Base-by-base conservation (phyloP, 2,888 invertebrate species). In the Drosophila sordidapex region DNA sequence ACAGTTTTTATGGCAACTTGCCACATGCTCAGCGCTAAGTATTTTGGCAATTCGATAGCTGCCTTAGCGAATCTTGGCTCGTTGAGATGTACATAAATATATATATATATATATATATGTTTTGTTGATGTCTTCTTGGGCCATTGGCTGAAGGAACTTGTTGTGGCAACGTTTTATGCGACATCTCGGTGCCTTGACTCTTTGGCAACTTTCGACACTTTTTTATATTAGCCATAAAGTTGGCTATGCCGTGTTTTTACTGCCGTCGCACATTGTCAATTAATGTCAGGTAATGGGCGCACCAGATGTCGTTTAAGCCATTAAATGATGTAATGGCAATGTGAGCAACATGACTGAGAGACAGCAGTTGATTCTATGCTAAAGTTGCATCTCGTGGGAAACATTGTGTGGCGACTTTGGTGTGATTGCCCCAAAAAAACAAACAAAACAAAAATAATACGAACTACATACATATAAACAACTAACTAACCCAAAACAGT, bases 211-310 rank as follows among this genome's bases (percentile, higher is more conserved):
- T 76, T 75, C 60, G 66, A 66, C 72, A 79, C 62, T 79, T 75
- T 78, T 76, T 72, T 79, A 67, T 76, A 69, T 69, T 69, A 54
- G 72, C 60, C 76, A 76, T 77, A 76, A 77, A 77, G 65, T 60
- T 57, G 33, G 36, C 59, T 57, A 31, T 54, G 58, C 33, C 36
- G 46, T 62, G 46, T 59, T 80, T 80, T 80, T 70, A 80, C 77
- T 51, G 70, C 69, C 71, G 48, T 66, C 70, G 52, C 80, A 79
- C 68, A 76, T 66, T 79, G 77, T 69, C 81, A 80, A 80, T 80
- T 80, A 80, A 81, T 80, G 81, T 63, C 71, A 77, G 81, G 67
- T 81, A 78, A 81, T 75, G 78, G 72, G 53, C 75, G 65, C 67
- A 70, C 65, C 80, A 81, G 81, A 70, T 78, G 80, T 78, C 81